Evolutionary conservation across 2,888 invertebrate genomes (phyloP), one percentile per base, ranked within the genome.

Genomic region (Branchipolynoe longqiensis): DNA sequence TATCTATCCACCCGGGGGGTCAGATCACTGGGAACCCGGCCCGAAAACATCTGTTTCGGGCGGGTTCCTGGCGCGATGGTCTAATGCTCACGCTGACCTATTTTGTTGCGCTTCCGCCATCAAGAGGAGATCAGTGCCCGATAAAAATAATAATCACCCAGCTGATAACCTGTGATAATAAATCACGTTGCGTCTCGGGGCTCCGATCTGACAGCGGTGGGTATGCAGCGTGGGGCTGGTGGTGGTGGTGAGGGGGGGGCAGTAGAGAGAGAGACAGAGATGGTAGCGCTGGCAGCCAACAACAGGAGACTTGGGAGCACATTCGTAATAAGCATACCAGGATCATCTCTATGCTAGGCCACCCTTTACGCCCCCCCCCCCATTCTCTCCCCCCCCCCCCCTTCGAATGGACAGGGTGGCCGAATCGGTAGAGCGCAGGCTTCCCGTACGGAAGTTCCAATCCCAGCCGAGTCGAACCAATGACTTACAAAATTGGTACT

Each of bases 51-150:
- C 78, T 78, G 78, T 41, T 78, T 25, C 31, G 22, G 33, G 78
- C 41, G 31, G n/a, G 73, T 1, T n/a, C 41, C 73, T 33, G 73
- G 78, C 18, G 3, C 48, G 78, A 28, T 25, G 54, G 48, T 48
- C 78, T 78, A 78, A 78, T 78, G 78, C 78, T 48, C 54, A 48
- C 78, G 28, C 6, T 78, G 78, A 78, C 78, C 78, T 78, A 78
- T 78, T 78, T 78, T 78, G 41, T 78, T n/a, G 78, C n/a, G 69
- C 22, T 69, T 69, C 36, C 38, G 69, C 69, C 69, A 69, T 69
- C 69, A 38, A 69, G 69, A 69, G n/a, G 69, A 69, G 69, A 69
- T 69, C 69, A 69, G 6, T 38, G 69, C 38, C 69, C 38, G 69
- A 69, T 69, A 69, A 69, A 69, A 69, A 69, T 69, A 69, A 69